Conservation (phyloP, 2,797 vertebrate species). For the Clarias platycephalus region DNA sequence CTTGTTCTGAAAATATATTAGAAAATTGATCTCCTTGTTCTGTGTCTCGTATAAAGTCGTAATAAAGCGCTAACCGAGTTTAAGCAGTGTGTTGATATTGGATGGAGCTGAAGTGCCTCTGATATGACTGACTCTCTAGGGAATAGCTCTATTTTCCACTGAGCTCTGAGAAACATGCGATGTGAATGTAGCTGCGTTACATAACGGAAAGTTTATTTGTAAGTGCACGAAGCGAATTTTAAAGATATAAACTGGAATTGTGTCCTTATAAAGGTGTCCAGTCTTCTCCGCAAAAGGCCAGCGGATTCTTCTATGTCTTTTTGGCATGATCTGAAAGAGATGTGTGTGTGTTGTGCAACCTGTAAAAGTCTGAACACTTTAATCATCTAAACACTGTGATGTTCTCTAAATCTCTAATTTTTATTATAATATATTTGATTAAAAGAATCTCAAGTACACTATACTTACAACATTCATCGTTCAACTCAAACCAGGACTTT, state of each 20-base stretch:
- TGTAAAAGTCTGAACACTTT: no score
- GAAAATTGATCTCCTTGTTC: background rate
- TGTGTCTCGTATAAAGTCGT: background rate
- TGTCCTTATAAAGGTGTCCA: background rate
- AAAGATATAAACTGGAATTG: background rate
- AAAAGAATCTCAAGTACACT: background rate
- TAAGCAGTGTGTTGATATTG: slow-evolving; percentile 36
- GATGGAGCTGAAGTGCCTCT: slow-evolving; percentile 2
- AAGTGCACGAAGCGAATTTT: background rate
- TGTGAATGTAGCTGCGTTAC: background rate
- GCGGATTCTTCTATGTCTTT: background rate
- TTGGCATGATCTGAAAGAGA: background rate
- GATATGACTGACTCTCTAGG: slow-evolving; percentile 3
- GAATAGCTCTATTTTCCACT: slow-evolving; percentile 38
- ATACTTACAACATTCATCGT: background rate
- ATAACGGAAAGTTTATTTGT: background rate
- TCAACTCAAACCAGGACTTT: no score
- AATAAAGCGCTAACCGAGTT: background rate
- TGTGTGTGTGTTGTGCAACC: no score
- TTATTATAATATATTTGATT: no score
- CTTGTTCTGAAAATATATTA: background rate
- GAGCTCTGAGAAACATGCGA: slow-evolving; percentile 11
- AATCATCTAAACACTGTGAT: no score
- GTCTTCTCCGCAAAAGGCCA: background rate
- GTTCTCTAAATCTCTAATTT: no score